Conservation (phyloP, 2,113 vertebrate genomes). For the Polypterus senegalus region DNA sequence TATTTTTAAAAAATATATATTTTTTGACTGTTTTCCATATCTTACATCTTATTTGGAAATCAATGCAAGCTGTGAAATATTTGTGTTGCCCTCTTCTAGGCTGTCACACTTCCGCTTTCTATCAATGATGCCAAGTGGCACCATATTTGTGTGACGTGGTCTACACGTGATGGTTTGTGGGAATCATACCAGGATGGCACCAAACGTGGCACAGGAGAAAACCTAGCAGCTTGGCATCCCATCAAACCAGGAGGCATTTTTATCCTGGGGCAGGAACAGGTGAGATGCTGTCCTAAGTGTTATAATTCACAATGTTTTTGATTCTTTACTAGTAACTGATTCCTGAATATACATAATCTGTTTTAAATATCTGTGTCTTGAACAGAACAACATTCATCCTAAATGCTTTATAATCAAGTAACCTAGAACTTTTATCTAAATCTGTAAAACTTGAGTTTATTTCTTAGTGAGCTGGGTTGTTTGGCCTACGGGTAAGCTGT, state of each 20-base stretch:
- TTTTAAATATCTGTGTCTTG: not conserved
- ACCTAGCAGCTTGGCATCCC: slow-evolving; percentile 62
- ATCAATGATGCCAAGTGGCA: slow-evolving; percentile 64
- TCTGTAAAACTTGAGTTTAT: no score
- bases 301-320: no score
- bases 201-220: slow-evolving; percentile 51
- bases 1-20: no score
- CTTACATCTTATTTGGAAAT: no score
- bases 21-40: no score
- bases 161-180: slow-evolving; percentile 60
- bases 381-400: not conserved
- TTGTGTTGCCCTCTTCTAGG: slow-evolving; percentile 28
- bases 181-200: slow-evolving; percentile 62
- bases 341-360: no score
- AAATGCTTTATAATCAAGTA: not conserved
- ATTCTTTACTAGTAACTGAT: no score
- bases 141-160: slow-evolving; percentile 63
- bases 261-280: slow-evolving; percentile 68
- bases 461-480: no score
- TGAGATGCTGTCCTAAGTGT: slow-evolving; percentile 17
- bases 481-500: no score
- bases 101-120: slow-evolving; percentile 46
- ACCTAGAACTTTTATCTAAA: no score
- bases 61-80: no score
- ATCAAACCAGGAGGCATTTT: slow-evolving; percentile 65